A percentile compares a stretch with the other conserved stretches of the same genome.
phyloP scores from a whole-genome alignment of 2,888 invertebrate genomes.

The Lasioglossum lativentre region DNA sequence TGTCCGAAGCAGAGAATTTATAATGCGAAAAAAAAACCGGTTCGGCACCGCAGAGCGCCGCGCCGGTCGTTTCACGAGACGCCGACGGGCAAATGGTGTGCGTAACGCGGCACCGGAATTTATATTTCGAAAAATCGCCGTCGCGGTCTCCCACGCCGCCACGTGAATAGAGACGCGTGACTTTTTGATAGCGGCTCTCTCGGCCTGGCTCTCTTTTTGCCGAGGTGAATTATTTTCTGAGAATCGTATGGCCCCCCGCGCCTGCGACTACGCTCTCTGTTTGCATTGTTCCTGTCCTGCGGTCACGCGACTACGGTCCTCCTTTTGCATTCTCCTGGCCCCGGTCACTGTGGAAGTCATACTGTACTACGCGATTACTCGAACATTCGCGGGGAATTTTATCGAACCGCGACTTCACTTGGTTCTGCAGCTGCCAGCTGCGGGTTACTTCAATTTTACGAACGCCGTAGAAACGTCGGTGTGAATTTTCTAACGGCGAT shows the following conservation, averaged over 20 bases:
- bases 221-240: slow-evolving; percentile 41
- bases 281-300: slow-evolving; percentile 41
- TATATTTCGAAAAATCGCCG: slow-evolving; percentile 61
- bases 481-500: not conserved
- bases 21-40: slow-evolving; percentile 74
- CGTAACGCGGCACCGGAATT: slow-evolving; percentile 55
- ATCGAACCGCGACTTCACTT: not conserved
- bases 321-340: not conserved
- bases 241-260: slow-evolving; percentile 38
- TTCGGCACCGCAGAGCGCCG: slow-evolving; percentile 55
- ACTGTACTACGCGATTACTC: not conserved
- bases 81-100: slow-evolving; percentile 63
- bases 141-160: not conserved
- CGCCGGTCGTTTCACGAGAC: slow-evolving; percentile 67
- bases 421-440: not conserved
- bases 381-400: not conserved
- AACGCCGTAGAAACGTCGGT: not conserved
- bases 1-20: slow-evolving; percentile 80
- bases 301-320: not conserved
- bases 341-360: not conserved
- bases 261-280: slow-evolving; percentile 12
- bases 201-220: not conserved
- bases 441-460: not conserved
- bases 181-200: slow-evolving; percentile 46
- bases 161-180: slow-evolving; percentile 47